Evolutionary conservation across 1,140 invertebrate species (phyloP), one percentile per base, ranked within the genome.

Genomic region (Pogonomyrmex californicus): DNA sequence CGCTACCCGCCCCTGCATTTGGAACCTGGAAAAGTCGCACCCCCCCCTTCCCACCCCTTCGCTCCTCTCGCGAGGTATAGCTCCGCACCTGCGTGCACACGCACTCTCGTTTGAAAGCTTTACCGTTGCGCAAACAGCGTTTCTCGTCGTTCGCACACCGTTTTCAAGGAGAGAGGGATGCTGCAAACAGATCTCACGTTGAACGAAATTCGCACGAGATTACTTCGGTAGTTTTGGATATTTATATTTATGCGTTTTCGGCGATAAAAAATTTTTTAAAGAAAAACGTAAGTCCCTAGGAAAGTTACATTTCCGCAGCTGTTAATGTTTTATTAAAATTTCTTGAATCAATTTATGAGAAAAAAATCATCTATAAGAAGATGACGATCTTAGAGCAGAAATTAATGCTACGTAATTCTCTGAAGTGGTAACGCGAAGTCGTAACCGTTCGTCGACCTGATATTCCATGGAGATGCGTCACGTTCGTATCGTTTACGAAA

Each of bases 401-500:
- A 44, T 76, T 44, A 47, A 78, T 49, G 30, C 41, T 38, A 14
- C 17, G 3, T 7, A 49, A 36, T 14, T 49, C 76, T 54, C 12
- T 23, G 6, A 56, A 82, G 12, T n/a, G 33, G 12, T n/a, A n/a
- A 54, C 58, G 30, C 17, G n/a, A 47, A 14, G 60, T 6, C 30
- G 54, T 14, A 36, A 49, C 63, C 23, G 51, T 83, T 33, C 68
- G 49, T 49, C 66, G 79, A 73, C 68, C 75, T 65, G 41, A 60
- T 73, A 23, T 23, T n/a, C 30, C 47, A 17, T 14, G 14, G 33
- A 51, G 44, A 78, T 85, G 75, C 68, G 79, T 82, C 79, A 82
- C 54, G 62, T 82, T 66, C 66, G 76, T 30, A 30, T 70, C 49
- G 44, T 85, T 85, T 62, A 79, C 75, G 60, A 79, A 79, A 85